Evolutionary conservation across 1,140 invertebrate genomes (phyloP).

Genomic region (Drosophila saltans): DNA sequence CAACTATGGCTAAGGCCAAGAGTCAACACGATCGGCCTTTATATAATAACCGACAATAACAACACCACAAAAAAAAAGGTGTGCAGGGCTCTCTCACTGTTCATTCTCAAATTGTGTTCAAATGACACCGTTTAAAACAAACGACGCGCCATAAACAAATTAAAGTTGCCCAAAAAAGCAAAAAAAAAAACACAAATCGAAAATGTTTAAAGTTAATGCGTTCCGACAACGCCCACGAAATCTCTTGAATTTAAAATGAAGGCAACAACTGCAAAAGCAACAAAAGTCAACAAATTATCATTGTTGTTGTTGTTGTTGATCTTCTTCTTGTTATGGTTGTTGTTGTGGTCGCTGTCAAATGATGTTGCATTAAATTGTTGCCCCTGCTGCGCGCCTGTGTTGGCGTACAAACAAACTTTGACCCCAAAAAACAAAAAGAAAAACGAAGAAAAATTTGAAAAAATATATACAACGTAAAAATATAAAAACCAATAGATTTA

Average conservation of each 20-base stretch:
- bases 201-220: slow-evolving; percentile 58
- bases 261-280: slow-evolving; percentile 60
- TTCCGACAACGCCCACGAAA: slow-evolving; percentile 67
- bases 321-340: slow-evolving; percentile 2
- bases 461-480: background rate
- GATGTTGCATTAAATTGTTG: slow-evolving; percentile 77
- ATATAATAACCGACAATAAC: background rate
- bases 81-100: slow-evolving; percentile 11
- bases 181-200: slow-evolving; percentile 22
- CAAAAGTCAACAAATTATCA: slow-evolving; percentile 54
- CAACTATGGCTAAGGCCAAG: slow-evolving; percentile 59
- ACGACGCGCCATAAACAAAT: slow-evolving; percentile 71
- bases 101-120: slow-evolving; percentile 28
- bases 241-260: slow-evolving; percentile 55
- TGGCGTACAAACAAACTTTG: slow-evolving; percentile 72
- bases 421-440: slow-evolving; percentile 51
- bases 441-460: background rate
- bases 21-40: slow-evolving; percentile 66
- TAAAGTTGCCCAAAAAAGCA: slow-evolving; percentile 49
- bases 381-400: slow-evolving; percentile 54
- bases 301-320: slow-evolving; percentile 42
- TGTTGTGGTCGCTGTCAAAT: slow-evolving; percentile 52
- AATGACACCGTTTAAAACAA: slow-evolving; percentile 72
- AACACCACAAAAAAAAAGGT: background rate
- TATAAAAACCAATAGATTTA: slow-evolving; percentile 58